phyloP scores from a whole-genome alignment of 2,888 invertebrate species.

The Cephus pygmeus region DNA sequence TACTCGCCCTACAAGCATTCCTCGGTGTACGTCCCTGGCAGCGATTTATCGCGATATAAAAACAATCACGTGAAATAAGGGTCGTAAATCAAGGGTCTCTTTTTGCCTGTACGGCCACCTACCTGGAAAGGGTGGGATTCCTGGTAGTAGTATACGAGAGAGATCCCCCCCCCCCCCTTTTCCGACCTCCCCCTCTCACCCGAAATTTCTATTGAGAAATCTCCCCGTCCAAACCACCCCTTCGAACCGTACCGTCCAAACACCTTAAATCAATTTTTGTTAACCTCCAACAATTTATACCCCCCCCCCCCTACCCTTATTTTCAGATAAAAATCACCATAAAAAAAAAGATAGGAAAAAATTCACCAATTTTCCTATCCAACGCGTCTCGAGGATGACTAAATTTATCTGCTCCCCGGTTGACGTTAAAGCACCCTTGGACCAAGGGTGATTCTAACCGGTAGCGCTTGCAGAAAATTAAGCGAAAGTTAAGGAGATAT shows the following conservation, averaged over 20 bases:
- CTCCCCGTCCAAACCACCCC: neutral
- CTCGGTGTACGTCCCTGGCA: neutral
- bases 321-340: neutral
- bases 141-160: neutral
- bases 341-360: neutral
- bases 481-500: neutral
- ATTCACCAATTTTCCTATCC: neutral
- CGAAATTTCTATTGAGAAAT: neutral
- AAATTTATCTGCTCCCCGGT: neutral
- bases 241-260: neutral
- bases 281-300: neutral
- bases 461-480: neutral
- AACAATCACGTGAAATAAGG: slow-evolving; percentile 1
- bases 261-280: neutral
- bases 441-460: neutral
- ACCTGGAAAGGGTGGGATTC: neutral
- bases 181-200: too few species aligned
- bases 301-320: neutral
- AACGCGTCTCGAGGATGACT: neutral
- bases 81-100: slow-evolving; percentile 2
- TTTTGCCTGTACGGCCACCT: neutral
- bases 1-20: neutral
- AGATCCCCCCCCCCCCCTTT: neutral
- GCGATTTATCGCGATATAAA: slow-evolving; percentile 2
- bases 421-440: neutral